phyloP scores from a whole-genome alignment of 2,888 invertebrate genomes.

The Siphlonurus alternatus region DNA sequence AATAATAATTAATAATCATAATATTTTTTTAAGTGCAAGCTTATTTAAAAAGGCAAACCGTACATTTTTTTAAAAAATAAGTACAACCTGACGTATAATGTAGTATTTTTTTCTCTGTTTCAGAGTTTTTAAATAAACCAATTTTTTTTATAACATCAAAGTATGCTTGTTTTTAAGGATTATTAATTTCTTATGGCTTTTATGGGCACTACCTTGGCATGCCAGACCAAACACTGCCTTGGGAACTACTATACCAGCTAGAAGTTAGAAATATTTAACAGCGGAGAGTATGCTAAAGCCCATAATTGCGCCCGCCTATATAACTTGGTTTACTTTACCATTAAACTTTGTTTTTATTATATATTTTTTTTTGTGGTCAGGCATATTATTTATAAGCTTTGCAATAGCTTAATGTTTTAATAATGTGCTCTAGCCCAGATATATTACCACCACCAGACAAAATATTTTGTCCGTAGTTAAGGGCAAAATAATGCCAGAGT shows the following conservation, averaged over 20 bases:
- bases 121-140: conserved; percentile 10
- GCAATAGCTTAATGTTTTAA: neutral
- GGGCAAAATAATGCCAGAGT: neutral
- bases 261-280: neutral
- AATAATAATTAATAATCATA: neutral
- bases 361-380: neutral
- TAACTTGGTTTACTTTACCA: neutral
- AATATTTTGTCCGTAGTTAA: neutral
- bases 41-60: conserved; percentile 15
- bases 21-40: conserved; percentile 17
- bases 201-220: neutral
- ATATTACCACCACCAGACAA: neutral
- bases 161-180: neutral
- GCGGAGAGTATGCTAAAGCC: neutral
- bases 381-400: neutral
- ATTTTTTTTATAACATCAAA: neutral
- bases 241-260: neutral
- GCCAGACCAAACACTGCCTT: no score
- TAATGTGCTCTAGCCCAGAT: neutral
- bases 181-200: neutral
- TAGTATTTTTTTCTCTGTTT: conserved; percentile 11
- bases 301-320: neutral
- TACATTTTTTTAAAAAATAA: conserved; percentile 14
- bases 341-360: neutral
- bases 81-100: conserved; percentile 10